Conservation (phyloP, 2,888 invertebrate species). For the Oxystoma pomonae region DNA sequence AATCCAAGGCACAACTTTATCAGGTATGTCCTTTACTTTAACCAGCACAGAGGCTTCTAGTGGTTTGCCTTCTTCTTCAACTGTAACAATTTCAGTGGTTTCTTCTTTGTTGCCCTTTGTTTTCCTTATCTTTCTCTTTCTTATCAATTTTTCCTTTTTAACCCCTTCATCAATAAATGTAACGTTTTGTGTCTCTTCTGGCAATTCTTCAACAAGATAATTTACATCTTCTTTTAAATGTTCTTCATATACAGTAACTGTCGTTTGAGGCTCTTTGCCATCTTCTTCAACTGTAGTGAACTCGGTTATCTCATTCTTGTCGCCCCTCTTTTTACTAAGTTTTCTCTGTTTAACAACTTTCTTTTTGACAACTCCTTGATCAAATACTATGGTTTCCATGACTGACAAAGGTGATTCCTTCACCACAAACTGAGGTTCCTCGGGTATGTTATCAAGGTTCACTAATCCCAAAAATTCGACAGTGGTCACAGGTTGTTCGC, state of each 20-base stretch:
- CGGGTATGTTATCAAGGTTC: constrained; percentile 38
- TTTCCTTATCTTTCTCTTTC: constrained; percentile 45
- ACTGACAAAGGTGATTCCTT: constrained; percentile 31
- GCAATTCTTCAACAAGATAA: constrained; percentile 29
- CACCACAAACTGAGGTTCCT: constrained; percentile 27
- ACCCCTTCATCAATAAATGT: constrained; percentile 29
- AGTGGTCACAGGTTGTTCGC: constrained; percentile 42
- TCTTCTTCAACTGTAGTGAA: constrained; percentile 39
- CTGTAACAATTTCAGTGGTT: constrained; percentile 30
- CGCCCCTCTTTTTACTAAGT: constrained; percentile 40
- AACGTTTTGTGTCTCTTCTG: constrained; percentile 30
- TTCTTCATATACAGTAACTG: constrained; percentile 30
- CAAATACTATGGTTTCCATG: constrained; percentile 41
- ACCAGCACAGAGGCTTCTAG: constrained; percentile 35
- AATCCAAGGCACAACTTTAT: constrained; percentile 53
- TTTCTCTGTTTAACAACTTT: constrained; percentile 40
- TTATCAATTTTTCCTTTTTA: constrained; percentile 35
- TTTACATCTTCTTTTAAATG: constrained; percentile 26
- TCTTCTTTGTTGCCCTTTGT: constrained; percentile 45
- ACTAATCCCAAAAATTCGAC: constrained; percentile 22
- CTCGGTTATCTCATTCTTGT: constrained; percentile 40
- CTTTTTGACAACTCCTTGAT: constrained; percentile 31
- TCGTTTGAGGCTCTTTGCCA: constrained; percentile 42
- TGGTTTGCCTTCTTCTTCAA: constrained; percentile 43
- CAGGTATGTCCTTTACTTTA: constrained; percentile 33